Evolutionary conservation across 2,888 invertebrate species (phyloP), one percentile per base, ranked within the genome.

Genomic region (Metacarcinus magister): DNA sequence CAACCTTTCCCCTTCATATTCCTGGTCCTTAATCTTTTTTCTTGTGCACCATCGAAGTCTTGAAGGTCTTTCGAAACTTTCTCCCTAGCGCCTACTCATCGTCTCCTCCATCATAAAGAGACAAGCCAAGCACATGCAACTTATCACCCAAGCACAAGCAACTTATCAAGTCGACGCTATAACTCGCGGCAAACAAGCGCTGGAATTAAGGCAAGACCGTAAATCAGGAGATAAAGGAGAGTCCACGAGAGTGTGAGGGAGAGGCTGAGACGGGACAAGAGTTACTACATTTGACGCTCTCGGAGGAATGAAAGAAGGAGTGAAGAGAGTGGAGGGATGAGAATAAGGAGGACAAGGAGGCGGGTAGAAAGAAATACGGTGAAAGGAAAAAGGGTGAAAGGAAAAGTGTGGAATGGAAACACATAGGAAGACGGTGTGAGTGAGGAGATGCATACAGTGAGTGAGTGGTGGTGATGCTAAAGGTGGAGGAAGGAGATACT

Each of bases 131-230:
- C 93, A 93, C 93, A 46, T 23, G 46, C 91, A 44, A 91, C 92
- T 32, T 92, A 92, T 54, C 48, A 92, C 94, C 10, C 82, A 43
- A 32, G 93, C 75, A 94, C 93, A 92, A 87, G 92, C 95, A 95
- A 92, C 95, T 92, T 92, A 92, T 95, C 95, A 95, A 87, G 95
- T 28, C 48, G 82, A 46, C 82, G 92, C 95, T 82, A 95, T 95
- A 95, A 95, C 92, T 95, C 95, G 75, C 48, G 92, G 82, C 95
- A 92, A 95, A 95, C 95, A 95, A 95, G 95, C 75, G 87, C 95
- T 82, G 48, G 92, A 95, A 95, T 95, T 95, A 95, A 95, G 95
- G 92, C 95, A 75, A 48, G 91, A 75, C 10, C 87, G 87, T 95
- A 95, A 95, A 95, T 95, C 95, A 95, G 39, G 90, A 32, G 94